A percentile compares a stretch with the other conserved stretches of the same genome.
These are phyloP conservation scores for Myrmophylax atrothorax DNA, from an alignment of 2,113 vertebrate species.

Conservation along the genomic window DNA sequence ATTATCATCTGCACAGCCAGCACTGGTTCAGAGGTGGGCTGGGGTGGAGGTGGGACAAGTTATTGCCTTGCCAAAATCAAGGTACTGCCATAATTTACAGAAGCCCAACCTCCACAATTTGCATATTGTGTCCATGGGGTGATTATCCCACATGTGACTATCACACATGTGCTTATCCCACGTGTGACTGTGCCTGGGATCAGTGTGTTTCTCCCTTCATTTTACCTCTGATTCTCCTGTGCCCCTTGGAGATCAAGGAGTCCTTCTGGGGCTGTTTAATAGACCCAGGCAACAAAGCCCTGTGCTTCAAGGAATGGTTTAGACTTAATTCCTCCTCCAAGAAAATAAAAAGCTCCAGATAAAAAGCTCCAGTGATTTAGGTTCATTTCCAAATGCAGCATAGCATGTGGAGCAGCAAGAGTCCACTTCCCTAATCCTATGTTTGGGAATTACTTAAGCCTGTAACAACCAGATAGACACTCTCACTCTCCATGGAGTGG, in stretches of 20 bases:
- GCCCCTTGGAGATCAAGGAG: no score
- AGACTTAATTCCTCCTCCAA: not conserved
- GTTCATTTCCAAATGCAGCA: not conserved
- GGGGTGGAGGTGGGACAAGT: not conserved
- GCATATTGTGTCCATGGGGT: no score
- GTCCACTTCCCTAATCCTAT: not conserved
- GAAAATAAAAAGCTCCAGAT: not conserved
- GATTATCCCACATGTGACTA: no score
- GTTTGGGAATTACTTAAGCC: not conserved
- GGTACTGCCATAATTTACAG: not conserved
- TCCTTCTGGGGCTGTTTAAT: no score
- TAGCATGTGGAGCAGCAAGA: not conserved
- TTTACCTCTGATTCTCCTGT: no score
- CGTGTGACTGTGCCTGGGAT: no score
- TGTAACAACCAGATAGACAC: not conserved
- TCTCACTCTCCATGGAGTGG: not conserved
- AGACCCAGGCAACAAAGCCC: no score
- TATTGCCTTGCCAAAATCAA: not conserved
- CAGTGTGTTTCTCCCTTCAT: no score
- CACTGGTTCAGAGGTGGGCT: not conserved
- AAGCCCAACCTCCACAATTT: not conserved
- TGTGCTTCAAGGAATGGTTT: no score
- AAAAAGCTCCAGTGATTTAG: not conserved
- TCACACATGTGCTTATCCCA: no score
- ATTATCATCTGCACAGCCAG: not conserved